Evolutionary conservation across 2,113 vertebrate species (phyloP).

Genomic region (Albula glossodonta): DNA sequence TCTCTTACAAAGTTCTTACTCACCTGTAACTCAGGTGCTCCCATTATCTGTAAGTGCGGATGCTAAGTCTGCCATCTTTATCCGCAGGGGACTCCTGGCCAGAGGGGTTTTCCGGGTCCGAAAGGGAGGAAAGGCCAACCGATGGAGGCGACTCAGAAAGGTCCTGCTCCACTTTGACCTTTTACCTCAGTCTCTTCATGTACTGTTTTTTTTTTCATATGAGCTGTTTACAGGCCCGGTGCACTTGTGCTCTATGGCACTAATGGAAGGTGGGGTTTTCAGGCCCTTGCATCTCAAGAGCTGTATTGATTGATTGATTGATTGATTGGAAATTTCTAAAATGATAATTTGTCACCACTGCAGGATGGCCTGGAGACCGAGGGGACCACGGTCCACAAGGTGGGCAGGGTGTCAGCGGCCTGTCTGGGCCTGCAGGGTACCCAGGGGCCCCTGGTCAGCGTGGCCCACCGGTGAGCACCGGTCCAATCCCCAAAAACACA

Average conservation of each 20-base stretch:
- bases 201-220: background rate
- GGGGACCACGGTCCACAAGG: constrained; percentile 76
- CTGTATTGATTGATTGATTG: background rate
- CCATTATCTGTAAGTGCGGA: too few relatives aligned
- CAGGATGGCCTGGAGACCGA: constrained; percentile 67
- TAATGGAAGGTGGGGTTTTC: background rate
- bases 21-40: background rate
- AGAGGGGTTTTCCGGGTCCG: constrained; percentile 48
- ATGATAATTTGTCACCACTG: background rate
- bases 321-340: too few relatives aligned
- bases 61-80: background rate
- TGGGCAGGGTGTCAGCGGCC: constrained; percentile 71
- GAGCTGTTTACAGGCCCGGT: background rate
- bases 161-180: constrained; percentile 36
- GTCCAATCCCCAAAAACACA: too few relatives aligned
- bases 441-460: constrained; percentile 76
- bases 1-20: background rate
- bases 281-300: background rate
- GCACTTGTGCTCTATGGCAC: background rate
- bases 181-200: background rate
- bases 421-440: constrained; percentile 71
- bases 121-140: constrained; percentile 65
- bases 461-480: constrained; percentile 77
- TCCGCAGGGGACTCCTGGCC: constrained; percentile 60
- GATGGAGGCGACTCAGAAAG: constrained; percentile 54